Conservation (phyloP, 2,888 invertebrate species). For the Agrotis segetum region DNA sequence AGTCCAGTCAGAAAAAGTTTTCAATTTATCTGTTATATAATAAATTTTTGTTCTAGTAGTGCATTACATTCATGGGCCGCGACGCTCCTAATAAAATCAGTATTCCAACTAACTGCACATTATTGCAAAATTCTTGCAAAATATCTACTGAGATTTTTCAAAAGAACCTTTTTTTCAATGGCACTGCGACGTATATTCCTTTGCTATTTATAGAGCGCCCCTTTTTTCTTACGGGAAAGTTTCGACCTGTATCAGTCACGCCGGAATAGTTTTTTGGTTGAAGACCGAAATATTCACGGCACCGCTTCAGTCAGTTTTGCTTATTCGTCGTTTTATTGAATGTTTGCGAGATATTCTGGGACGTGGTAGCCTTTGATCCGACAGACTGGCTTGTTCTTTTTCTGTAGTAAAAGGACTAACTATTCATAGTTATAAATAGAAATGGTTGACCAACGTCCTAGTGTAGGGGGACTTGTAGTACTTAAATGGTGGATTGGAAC, state of each 20-base stretch:
- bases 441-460: background rate
- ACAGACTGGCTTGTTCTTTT: background rate
- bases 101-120: no score
- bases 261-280: slow-evolving; percentile 20
- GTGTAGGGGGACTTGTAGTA: no score
- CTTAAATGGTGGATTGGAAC: no score
- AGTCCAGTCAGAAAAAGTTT: no score
- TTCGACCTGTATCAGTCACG: slow-evolving; percentile 25
- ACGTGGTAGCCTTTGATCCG: background rate
- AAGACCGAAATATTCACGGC: slow-evolving; percentile 14
- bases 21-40: no score
- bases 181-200: slow-evolving; percentile 8
- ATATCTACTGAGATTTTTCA: background rate
- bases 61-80: no score
- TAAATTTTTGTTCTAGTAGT: no score
- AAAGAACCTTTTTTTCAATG: background rate
- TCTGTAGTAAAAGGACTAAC: no score
- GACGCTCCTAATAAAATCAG: no score
- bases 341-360: slow-evolving; percentile 5
- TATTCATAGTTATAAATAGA: background rate
- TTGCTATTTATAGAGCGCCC: slow-evolving; percentile 25
- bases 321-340: slow-evolving; percentile 25
- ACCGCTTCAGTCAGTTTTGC: background rate
- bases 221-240: slow-evolving; percentile 25
- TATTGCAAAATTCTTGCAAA: background rate